Evolutionary conservation across 2,888 invertebrate species (phyloP), one percentile per base, ranked within the genome.

Genomic region (Dynastes hyllus): DNA sequence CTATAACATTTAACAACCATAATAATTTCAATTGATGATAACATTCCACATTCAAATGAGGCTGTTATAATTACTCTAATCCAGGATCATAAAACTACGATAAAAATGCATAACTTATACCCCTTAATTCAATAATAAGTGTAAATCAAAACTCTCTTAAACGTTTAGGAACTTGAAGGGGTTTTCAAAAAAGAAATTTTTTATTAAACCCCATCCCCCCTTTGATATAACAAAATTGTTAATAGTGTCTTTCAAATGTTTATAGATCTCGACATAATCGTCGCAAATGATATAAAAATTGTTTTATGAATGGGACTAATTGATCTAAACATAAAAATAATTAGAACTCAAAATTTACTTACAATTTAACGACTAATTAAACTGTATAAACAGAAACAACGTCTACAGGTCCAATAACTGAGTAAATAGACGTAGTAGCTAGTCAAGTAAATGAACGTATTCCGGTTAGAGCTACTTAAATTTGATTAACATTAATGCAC

Each of bases 391-490:
- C 8, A 70, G 32, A 53, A 70, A 37, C 70, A 53, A 37, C 53
- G 50, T 22, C 6, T 53, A 32, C 32, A 29, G 22, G 70, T 70
- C 4, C 37, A 22, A 32, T 53, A 53, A 29, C 51, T 27, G 53
- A 51, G 53, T 27, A 70, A 70, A 58, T 58, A 58, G 55, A 22
- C 22, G 16, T 58, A 32, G 1, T 5, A 37, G 5, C 32, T 37
- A 29, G 70, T 70, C 32, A 70, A 53, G 70, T 70, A 70, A 70
- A 70, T 70, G 70, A 70, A 55, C 29, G 32, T 53, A 70, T 70
- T 70, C 70, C 70, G 70, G 70, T 53, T 70, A 3, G 70, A 55
- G 70, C 50, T 70, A 70, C 70, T 70, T 70, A 73, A 73, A 73
- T 73, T 73, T 61, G 58, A 73, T 73, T 58, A 58, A 73, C 22